These are phyloP conservation scores for Nasonia oneida DNA, from an alignment of 2,888 invertebrate species.

Conservation along the genomic window DNA sequence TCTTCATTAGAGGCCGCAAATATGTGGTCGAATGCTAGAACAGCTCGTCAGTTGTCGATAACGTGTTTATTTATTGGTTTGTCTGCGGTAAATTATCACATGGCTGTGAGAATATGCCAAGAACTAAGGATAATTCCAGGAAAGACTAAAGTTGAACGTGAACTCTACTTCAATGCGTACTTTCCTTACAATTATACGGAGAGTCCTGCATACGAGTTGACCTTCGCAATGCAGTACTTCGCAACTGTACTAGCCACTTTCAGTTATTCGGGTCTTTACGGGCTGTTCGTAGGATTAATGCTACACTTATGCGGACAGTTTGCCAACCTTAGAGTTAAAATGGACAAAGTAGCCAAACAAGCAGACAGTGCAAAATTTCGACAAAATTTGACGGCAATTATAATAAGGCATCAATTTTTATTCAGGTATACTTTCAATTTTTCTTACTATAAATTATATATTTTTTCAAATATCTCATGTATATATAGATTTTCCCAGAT, in stretches of 20 bases:
- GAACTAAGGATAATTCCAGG: not conserved
- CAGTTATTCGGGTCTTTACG: constrained; percentile 67
- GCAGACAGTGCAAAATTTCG: not conserved
- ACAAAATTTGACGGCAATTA: not conserved
- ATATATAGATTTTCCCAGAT: constrained; percentile 64
- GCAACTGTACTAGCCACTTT: constrained; percentile 64
- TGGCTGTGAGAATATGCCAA: not conserved
- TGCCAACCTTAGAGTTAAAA: constrained; percentile 23
- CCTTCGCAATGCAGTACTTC: constrained; percentile 63
- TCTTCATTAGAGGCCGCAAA: not conserved
- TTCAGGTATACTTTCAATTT: too few species aligned
- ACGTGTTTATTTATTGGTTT: constrained; percentile 6
- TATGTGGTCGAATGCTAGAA: constrained; percentile 33
- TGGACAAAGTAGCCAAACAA: not conserved
- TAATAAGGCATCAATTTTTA: too few species aligned
- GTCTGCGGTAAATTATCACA: constrained; percentile 1
- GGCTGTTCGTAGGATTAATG: constrained; percentile 66
- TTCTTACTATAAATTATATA: too few species aligned
- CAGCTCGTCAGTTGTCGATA: constrained; percentile 10
- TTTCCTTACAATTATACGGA: constrained; percentile 67
- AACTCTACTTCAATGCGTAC: constrained; percentile 65
- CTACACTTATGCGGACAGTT: constrained; percentile 71
- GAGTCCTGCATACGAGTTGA: constrained; percentile 64
- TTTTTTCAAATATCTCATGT: too few species aligned
- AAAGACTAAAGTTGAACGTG: constrained; percentile 49